phyloP scores from a whole-genome alignment of 2,797 vertebrate genomes.

The Oreochromis mossambicus region DNA sequence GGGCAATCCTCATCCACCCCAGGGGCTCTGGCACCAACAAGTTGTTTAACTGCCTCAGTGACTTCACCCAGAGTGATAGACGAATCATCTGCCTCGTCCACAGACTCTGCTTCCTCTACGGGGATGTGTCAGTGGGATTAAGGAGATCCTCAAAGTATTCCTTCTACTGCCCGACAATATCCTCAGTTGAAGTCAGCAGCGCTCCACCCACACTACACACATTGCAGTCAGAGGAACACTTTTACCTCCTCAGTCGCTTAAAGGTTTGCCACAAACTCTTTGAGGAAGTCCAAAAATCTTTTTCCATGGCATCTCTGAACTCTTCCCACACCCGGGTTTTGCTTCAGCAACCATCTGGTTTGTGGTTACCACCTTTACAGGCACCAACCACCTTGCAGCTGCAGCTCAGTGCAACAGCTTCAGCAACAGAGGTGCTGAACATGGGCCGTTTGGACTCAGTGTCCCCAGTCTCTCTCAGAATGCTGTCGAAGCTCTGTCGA shows the following conservation, averaged over 20 bases:
- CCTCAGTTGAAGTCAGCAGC: neutral
- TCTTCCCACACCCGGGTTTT: neutral
- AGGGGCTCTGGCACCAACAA: neutral
- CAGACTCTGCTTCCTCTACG: neutral
- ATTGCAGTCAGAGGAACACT: neutral
- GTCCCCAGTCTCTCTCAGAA: neutral
- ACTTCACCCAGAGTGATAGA: neutral
- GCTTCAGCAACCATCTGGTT: neutral
- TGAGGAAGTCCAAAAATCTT: neutral
- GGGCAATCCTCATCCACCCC: neutral
- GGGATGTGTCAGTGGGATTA: neutral
- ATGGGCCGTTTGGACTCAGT: neutral
- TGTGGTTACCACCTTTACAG: neutral
- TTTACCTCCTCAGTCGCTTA: neutral
- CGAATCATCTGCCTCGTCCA: neutral
- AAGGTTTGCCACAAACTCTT: neutral
- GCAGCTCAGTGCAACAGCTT: neutral
- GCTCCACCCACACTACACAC: neutral
- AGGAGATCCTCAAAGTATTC: neutral
- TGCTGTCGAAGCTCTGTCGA: neutral
- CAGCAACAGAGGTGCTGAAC: neutral
- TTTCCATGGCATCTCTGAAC: neutral
- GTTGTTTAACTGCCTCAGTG: neutral
- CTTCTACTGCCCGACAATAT: neutral
- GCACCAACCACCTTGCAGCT: neutral